Base-by-base conservation (phyloP, 1,140 invertebrate genomes). In the Euborellia annulipes region DNA sequence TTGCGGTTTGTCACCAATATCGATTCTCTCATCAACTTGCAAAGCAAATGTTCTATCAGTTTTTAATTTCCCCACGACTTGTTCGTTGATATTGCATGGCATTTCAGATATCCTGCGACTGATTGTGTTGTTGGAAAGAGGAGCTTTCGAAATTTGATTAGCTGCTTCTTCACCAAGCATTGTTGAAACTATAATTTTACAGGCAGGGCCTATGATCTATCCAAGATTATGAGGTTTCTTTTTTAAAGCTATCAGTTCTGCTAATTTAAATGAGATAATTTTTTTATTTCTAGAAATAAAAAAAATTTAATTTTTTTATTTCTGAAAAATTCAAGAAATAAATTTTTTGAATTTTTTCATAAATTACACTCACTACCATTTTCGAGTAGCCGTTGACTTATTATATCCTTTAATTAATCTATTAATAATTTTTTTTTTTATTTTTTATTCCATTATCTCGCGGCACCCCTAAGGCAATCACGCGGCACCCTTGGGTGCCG, bases 231-330 rank as follows among this genome's bases (percentile, higher is more conserved):
- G 38, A 18, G 9, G 9, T 40, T 40, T 40, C 8, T 40, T 9
- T 18, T 40, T 40, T 18, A 9, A 14, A 9, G 38, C 38, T 14
- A 40, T 40, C 18, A 40, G 8, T 40, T 40, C 38, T 14, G 38
- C 38, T 40, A 40, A 8, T 40, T 40, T 40, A 18, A 40, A 40
- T 34, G 32, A 34, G n/a, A n/a, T n/a, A n/a, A n/a, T n/a, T n/a
- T n/a, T n/a, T n/a, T n/a, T n/a, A n/a, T n/a, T n/a, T n/a, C n/a
- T n/a, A n/a, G n/a, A n/a, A n/a, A n/a, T n/a, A n/a, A n/a, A n/a
- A n/a, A n/a, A n/a, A n/a, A n/a, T n/a, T n/a, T n/a, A n/a, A n/a
- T n/a, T n/a, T n/a, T n/a, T n/a, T n/a, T n/a, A n/a, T n/a, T n/a
- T n/a, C n/a, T n/a, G n/a, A n/a, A n/a, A n/a, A n/a, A n/a, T n/a